phyloP scores from a whole-genome alignment of 2,797 vertebrate genomes.

The Pantherophis vulpinus region DNA sequence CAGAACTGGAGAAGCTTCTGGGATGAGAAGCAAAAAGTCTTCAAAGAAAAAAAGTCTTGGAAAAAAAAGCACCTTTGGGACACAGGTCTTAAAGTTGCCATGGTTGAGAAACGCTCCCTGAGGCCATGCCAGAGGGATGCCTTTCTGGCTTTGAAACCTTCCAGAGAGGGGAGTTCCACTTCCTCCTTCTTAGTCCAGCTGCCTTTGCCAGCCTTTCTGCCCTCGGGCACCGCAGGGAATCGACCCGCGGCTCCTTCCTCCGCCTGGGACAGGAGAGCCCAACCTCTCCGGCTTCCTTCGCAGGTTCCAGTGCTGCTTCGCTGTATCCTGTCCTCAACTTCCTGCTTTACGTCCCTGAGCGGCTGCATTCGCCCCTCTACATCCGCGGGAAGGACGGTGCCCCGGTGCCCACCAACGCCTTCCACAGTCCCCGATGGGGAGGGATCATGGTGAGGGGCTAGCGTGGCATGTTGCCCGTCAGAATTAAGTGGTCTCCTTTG shows the following conservation, averaged over 20 bases:
- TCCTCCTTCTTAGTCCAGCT: background rate
- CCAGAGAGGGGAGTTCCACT: background rate
- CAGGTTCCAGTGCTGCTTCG: slow-evolving; percentile 93
- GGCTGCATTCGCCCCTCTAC: slow-evolving; percentile 87
- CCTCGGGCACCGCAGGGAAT: background rate
- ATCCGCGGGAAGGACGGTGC: slow-evolving; percentile 85
- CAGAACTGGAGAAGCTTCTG: too few relatives aligned
- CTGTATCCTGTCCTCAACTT: slow-evolving; percentile 95
- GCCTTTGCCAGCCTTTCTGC: background rate
- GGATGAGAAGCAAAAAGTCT: too few relatives aligned
- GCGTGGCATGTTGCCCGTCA: accelerated
- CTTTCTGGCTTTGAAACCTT: background rate
- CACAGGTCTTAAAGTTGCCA: background rate
- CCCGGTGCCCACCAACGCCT: slow-evolving; percentile 85
- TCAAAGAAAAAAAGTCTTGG: too few relatives aligned
- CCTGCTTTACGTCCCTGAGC: slow-evolving; percentile 90
- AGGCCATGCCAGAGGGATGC: background rate
- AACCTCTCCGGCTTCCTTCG: background rate
- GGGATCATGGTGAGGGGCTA: slow-evolving; percentile 87
- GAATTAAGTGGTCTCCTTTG: background rate
- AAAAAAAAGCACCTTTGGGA: too few relatives aligned
- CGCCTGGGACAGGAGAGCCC: background rate
- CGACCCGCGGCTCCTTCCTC: accelerated
- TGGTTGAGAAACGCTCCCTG: too few relatives aligned
- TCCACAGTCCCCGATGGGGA: slow-evolving; percentile 97